These are phyloP conservation scores for Leptinotarsa texana DNA, from an alignment of 1,140 invertebrate species.

Conservation along the genomic window DNA sequence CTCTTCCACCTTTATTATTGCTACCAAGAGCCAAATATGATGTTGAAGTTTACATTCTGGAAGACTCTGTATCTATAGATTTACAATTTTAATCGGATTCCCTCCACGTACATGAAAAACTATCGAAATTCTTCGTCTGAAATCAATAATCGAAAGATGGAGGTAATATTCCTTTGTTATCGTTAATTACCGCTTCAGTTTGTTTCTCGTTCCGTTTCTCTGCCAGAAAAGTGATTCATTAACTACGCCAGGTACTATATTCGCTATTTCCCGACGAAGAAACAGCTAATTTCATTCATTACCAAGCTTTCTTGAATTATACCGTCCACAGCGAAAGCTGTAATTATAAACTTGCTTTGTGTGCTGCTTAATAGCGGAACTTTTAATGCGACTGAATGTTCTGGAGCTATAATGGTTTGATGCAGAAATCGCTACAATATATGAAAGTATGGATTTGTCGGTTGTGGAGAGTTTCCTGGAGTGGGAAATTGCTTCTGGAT, in stretches of 20 bases:
- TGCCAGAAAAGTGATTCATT: not conserved
- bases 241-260: not conserved
- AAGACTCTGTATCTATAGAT: not conserved
- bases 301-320: not conserved
- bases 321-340: not conserved
- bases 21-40: not conserved
- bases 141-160: not conserved
- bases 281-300: not conserved
- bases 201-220: not conserved
- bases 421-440: not conserved
- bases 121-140: not conserved
- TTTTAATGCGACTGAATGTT: not conserved
- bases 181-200: not conserved
- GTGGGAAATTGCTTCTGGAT: not conserved
- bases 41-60: not conserved
- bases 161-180: not conserved
- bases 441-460: not conserved
- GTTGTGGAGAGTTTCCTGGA: not conserved
- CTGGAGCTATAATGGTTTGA: not conserved
- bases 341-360: conserved; percentile 9
- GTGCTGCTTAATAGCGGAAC: not conserved
- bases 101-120: not conserved
- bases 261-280: not conserved
- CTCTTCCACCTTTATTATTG: not conserved
- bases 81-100: not conserved